phyloP scores from a whole-genome alignment of 2,797 vertebrate species.

The Myripristis jacobus region DNA sequence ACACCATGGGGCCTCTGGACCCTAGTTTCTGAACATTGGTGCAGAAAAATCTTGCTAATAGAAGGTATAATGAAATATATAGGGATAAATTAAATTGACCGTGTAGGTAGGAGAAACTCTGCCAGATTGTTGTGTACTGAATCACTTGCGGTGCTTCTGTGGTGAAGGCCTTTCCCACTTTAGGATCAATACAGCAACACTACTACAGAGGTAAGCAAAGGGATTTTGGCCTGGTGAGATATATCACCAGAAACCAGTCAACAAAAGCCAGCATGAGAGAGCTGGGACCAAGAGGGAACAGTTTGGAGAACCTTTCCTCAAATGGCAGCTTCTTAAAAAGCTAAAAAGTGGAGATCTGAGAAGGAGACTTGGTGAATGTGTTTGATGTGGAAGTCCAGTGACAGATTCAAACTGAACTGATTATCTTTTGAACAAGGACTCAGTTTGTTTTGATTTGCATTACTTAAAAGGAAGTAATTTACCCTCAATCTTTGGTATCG shows the following conservation, averaged over 20 bases:
- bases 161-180: neutral
- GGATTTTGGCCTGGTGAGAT: too few species aligned
- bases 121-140: neutral
- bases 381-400: too few species aligned
- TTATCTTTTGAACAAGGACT: conserved; percentile 2
- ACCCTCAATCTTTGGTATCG: neutral
- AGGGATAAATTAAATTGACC: neutral
- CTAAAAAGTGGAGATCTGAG: too few species aligned
- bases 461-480: conserved; percentile 4
- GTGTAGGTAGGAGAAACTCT: neutral
- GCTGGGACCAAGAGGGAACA: neutral
- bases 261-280: too few species aligned
- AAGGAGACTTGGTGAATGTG: too few species aligned
- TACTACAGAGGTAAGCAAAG: too few species aligned
- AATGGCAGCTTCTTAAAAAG: too few species aligned
- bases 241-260: too few species aligned
- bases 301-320: neutral
- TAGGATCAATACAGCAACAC: neutral
- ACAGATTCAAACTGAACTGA: too few species aligned
- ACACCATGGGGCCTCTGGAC: neutral
- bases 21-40: neutral
- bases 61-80: neutral
- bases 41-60: neutral
- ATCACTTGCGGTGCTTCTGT: neutral
- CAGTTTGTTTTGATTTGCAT: neutral